Conservation (phyloP, 2,113 vertebrate genomes). For the Herpailurus yagouaroundi region DNA sequence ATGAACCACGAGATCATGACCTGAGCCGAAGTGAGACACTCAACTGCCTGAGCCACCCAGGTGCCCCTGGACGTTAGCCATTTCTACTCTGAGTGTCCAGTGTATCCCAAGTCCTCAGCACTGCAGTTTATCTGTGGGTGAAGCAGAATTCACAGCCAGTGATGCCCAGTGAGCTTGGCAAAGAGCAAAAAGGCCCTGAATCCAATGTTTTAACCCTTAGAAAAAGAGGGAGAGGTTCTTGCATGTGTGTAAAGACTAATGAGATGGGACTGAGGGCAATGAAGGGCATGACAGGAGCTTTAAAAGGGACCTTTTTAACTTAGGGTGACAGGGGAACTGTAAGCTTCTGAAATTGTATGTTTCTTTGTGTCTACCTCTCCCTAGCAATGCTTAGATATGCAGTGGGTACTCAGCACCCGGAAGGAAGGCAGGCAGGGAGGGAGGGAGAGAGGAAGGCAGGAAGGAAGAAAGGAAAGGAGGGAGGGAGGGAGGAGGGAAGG, state of each 20-base stretch:
- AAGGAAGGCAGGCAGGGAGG: too few species aligned
- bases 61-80: not conserved
- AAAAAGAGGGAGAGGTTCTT: not conserved
- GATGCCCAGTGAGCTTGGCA: not conserved
- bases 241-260: fast-evolving
- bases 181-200: not conserved
- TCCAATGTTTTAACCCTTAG: not conserved
- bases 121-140: not conserved
- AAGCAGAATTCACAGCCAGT: not conserved
- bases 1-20: too few species aligned
- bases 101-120: not conserved
- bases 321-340: not conserved
- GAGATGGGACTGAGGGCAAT: not conserved
- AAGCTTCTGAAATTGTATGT: not conserved
- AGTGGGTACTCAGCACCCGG: not conserved
- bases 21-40: too few species aligned
- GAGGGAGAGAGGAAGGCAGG: too few species aligned
- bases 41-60: too few species aligned
- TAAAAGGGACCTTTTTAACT: not conserved
- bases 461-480: too few species aligned
- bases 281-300: not conserved
- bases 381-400: not conserved
- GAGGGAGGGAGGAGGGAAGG: too few species aligned
- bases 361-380: not conserved
- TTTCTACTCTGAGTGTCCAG: not conserved